phyloP scores from a whole-genome alignment of 2,113 vertebrate species.

The Nannobrachium achirus region DNA sequence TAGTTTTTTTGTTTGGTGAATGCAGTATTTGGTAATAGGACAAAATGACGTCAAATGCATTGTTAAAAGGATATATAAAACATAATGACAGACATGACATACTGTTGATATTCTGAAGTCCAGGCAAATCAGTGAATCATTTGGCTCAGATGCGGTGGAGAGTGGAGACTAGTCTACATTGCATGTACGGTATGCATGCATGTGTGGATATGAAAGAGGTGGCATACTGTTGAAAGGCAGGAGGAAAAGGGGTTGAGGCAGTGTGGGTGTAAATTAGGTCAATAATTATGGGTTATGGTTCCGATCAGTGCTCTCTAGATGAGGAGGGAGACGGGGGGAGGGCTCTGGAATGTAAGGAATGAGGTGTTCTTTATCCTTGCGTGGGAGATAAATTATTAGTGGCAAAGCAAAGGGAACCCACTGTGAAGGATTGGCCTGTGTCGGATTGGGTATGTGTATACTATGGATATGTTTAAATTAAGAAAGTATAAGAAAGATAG shows the following conservation, averaged over 20 bases:
- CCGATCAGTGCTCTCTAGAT: slow-evolving; percentile 43
- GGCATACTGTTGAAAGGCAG: not conserved
- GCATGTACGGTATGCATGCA: too few species aligned
- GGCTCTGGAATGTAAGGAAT: slow-evolving; percentile 72
- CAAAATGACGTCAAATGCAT: too few species aligned
- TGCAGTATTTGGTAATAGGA: too few species aligned
- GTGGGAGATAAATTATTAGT: slow-evolving; percentile 63
- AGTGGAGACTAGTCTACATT: not conserved
- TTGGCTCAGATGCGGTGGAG: not conserved
- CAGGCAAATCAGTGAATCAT: too few species aligned
- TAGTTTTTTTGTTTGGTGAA: too few species aligned
- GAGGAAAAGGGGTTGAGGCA: not conserved
- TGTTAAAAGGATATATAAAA: too few species aligned
- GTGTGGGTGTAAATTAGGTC: slow-evolving; percentile 40
- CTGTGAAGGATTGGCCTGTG: slow-evolving; percentile 11
- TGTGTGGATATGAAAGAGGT: not conserved
- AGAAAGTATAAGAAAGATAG: too few species aligned
- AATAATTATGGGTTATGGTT: slow-evolving; percentile 38
- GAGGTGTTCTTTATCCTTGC: slow-evolving; percentile 62
- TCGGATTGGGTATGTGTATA: too few species aligned
- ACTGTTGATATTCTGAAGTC: too few species aligned
- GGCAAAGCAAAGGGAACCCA: slow-evolving; percentile 49
- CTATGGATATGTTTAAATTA: too few species aligned
- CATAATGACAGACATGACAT: too few species aligned
- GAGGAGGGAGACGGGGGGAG: not conserved